These are phyloP conservation scores for Anoncus sp. DNA, from an alignment of 2,888 invertebrate species.

Conservation along the genomic window DNA sequence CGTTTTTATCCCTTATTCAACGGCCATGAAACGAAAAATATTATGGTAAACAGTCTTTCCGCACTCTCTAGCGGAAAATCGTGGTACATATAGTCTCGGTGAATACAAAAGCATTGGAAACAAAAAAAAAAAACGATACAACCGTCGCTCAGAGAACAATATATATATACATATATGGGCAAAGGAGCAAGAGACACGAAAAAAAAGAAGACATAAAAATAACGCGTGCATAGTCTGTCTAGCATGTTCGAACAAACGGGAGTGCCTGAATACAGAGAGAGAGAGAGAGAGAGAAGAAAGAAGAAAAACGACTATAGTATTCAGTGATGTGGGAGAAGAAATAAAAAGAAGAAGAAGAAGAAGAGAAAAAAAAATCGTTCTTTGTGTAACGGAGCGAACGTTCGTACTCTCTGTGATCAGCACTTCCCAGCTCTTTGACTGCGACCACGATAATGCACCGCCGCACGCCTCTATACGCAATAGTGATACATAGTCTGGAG, in stretches of 20 bases:
- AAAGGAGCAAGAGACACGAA: conserved; percentile 26
- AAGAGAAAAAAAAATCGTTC: conserved; percentile 43
- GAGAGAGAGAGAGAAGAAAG: conserved; percentile 7
- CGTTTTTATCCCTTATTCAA: background rate
- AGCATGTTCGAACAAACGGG: conserved; percentile 37
- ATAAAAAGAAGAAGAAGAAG: conserved; percentile 27
- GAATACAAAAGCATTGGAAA: conserved; percentile 36
- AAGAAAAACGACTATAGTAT: conserved; percentile 32
- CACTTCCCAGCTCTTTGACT: conserved; percentile 55
- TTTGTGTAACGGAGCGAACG: conserved; percentile 55
- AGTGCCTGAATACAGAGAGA: conserved; percentile 40
- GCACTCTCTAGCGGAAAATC: conserved; percentile 10
- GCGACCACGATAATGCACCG: conserved; percentile 53
- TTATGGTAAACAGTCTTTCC: background rate
- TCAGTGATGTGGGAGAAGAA: conserved; percentile 31
- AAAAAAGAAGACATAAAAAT: conserved; percentile 29
- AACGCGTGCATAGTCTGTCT: conserved; percentile 13
- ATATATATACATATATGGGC: background rate
- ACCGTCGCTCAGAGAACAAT: background rate
- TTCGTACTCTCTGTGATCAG: conserved; percentile 53
- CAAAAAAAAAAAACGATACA: conserved; percentile 24
- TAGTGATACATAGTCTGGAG: conserved; percentile 25
- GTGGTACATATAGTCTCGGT: conserved; percentile 17
- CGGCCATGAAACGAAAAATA: conserved; percentile 6
- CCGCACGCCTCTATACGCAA: conserved; percentile 8